These are phyloP conservation scores for Deilephila porcellus DNA, from an alignment of 2,888 invertebrate species.

Conservation along the genomic window DNA sequence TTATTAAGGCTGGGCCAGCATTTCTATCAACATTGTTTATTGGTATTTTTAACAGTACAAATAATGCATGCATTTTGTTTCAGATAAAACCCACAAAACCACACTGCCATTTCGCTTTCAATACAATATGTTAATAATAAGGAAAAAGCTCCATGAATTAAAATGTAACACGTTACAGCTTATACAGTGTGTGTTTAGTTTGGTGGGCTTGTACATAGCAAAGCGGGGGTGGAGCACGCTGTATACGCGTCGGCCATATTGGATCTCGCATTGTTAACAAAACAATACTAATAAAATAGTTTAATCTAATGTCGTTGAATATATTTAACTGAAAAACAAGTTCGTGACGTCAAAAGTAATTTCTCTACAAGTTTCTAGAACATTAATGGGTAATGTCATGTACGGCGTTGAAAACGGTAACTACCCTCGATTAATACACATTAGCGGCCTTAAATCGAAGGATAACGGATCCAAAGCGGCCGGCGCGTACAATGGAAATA, in stretches of 20 bases:
- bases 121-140: constrained; percentile 63
- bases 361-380: not conserved
- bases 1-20: too few species aligned
- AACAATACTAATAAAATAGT: not conserved
- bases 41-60: not conserved
- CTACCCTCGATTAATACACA: not conserved
- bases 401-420: not conserved
- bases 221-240: constrained; percentile 39
- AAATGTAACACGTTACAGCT: constrained; percentile 39
- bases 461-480: constrained; percentile 3
- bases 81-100: constrained; percentile 71
- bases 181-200: constrained; percentile 46
- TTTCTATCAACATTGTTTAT: constrained; percentile 6
- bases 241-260: constrained; percentile 42
- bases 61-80: constrained; percentile 43
- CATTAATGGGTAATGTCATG: not conserved
- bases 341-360: too few species aligned
- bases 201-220: constrained; percentile 20
- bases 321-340: not conserved
- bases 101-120: constrained; percentile 84
- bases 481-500: constrained; percentile 19
- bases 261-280: constrained; percentile 25
- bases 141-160: constrained; percentile 40
- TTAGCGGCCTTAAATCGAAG: not conserved
- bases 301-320: not conserved